Conservation (phyloP, 2,113 vertebrate species). For the Dicentrarchus labrax region DNA sequence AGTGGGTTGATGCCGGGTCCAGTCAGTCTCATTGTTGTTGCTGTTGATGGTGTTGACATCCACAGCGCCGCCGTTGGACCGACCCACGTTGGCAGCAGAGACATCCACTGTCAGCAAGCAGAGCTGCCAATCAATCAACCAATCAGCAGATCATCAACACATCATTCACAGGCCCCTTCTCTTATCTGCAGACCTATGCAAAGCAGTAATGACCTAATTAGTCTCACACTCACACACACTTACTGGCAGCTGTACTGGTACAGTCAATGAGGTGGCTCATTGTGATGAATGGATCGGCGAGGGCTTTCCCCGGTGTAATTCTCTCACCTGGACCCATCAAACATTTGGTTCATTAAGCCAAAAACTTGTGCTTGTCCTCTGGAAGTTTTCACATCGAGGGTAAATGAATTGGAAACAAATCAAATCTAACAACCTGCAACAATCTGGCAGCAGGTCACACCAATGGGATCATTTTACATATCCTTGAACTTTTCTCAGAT, state of each 20-base stretch:
- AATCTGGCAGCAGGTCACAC: constrained; percentile 6
- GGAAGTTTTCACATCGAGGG: constrained; percentile 34
- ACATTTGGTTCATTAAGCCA: constrained; percentile 57
- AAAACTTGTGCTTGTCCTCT: constrained; percentile 42
- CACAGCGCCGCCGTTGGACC: neutral
- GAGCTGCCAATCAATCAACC: constrained; percentile 42
- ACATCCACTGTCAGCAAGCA: constrained; percentile 25
- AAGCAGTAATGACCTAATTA: constrained; percentile 64
- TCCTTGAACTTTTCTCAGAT: constrained; percentile 20
- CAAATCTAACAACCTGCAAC: constrained; percentile 7
- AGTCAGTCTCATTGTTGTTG: neutral
- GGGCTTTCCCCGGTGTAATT: constrained; percentile 39
- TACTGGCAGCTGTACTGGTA: constrained; percentile 57
- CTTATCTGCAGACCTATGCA: constrained; percentile 53
- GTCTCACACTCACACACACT: constrained; percentile 20
- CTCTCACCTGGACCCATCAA: constrained; percentile 42
- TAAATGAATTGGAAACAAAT: constrained; percentile 52
- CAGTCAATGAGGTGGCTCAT: constrained; percentile 75
- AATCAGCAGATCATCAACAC: constrained; percentile 59
- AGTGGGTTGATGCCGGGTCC: neutral
- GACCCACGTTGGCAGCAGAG: neutral
- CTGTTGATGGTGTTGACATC: constrained; percentile 23
- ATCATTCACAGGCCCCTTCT: constrained; percentile 34
- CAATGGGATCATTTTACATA: neutral
- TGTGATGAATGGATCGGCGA: constrained; percentile 68